These are phyloP conservation scores for Enteromius paludinosus DNA, from an alignment of 2,797 vertebrate genomes.

Conservation along the genomic window DNA sequence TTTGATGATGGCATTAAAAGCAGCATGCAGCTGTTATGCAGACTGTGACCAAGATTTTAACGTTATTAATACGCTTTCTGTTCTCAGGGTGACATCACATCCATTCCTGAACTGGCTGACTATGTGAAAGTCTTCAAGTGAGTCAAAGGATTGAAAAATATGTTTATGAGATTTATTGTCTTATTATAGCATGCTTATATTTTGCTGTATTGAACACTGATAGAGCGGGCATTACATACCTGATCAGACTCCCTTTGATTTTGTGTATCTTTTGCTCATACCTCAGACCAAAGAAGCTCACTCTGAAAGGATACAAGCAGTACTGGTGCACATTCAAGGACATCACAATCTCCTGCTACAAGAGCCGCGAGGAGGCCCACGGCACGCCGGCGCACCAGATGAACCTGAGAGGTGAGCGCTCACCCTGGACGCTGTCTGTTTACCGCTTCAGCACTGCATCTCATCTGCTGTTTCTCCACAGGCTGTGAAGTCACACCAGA, in stretches of 20 bases:
- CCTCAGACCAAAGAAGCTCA: constrained; percentile 96
- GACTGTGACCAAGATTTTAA: no score
- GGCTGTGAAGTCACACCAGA: constrained; percentile 99
- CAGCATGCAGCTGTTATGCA: neutral
- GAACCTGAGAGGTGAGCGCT: constrained; percentile 91
- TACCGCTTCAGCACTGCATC: neutral
- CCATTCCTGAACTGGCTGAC: constrained; percentile 97
- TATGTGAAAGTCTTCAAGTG: constrained; percentile 99
- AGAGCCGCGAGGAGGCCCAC: constrained; percentile 95
- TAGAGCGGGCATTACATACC: neutral
- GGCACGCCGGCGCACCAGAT: constrained; percentile 94
- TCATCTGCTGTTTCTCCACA: constrained; percentile 63
- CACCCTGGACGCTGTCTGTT: neutral
- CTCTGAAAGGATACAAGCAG: constrained; percentile 96
- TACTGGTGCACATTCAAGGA: constrained; percentile 99
- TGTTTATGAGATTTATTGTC: neutral
- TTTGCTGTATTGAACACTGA: neutral
- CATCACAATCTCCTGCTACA: constrained; percentile 98
- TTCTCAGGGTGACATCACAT: constrained; percentile 96
- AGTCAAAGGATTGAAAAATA: constrained; percentile 72
- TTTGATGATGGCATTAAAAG: neutral
- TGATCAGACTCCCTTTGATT: neutral
- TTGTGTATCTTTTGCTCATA: neutral
- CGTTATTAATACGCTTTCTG: constrained; percentile 16
- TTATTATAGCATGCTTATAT: neutral